Conservation (phyloP, 1,140 invertebrate species). For the fruit fly (Drosophila melanogaster) region DNA sequence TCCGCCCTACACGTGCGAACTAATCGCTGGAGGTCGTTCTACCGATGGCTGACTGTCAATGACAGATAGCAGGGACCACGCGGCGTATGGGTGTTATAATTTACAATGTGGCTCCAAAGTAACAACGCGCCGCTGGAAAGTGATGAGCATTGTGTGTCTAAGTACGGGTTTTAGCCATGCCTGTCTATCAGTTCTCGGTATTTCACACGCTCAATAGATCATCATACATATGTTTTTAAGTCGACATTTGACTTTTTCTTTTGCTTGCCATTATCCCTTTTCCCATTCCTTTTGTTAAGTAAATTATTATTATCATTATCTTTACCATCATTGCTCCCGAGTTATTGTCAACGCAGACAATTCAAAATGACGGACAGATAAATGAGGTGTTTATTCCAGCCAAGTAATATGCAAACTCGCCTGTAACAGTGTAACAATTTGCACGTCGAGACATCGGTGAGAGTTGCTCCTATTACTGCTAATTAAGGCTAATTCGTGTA, state of each 20-base stretch:
- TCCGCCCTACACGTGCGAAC: conserved; percentile 26
- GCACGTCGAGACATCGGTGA: conserved; percentile 36
- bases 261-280: not conserved
- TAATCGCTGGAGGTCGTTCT: conserved; percentile 37
- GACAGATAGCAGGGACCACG: conserved; percentile 37
- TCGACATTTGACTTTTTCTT: not conserved
- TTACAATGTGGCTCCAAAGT: conserved; percentile 27
- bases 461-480: conserved; percentile 27
- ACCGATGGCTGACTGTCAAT: conserved; percentile 31
- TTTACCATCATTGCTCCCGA: conserved; percentile 2
- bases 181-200: not conserved
- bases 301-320: not conserved
- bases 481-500: conserved; percentile 30
- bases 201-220: too few relatives aligned
- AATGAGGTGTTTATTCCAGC: conserved; percentile 37
- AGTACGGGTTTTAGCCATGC: not conserved
- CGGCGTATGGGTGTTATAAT: conserved; percentile 45
- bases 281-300: too few relatives aligned
- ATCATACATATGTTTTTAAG: not conserved
- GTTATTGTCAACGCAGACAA: conserved; percentile 2
- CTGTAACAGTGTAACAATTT: conserved; percentile 19
- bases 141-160: conserved; percentile 18
- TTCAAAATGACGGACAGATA: conserved; percentile 35
- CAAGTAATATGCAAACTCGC: conserved; percentile 35
- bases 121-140: conserved; percentile 7